A percentile compares a stretch with the other conserved stretches of the same genome.
Evolutionary conservation across 2,797 vertebrate genomes (phyloP).

Genomic region (Danio choprae): DNA sequence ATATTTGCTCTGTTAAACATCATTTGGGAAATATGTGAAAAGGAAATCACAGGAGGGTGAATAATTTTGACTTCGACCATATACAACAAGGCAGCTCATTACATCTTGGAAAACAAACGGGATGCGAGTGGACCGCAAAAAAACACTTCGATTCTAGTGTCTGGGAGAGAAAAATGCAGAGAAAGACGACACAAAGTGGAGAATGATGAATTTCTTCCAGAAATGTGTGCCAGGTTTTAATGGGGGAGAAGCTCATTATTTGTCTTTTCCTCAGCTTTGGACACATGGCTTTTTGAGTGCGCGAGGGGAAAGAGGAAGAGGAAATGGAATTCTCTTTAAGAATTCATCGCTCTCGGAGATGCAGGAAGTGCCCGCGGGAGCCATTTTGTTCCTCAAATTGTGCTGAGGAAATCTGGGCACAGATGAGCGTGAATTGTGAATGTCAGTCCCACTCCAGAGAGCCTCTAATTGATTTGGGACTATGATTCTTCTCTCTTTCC

Average conservation of each 20-base stretch:
- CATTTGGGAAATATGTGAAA: no score
- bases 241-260: conserved; percentile 74
- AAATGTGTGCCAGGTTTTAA: conserved; percentile 71
- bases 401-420: conserved; percentile 34
- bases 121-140: neutral
- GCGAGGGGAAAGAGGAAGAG: conserved; percentile 35
- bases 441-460: conserved; percentile 44
- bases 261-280: conserved; percentile 61
- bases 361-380: conserved; percentile 37
- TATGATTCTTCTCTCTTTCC: neutral
- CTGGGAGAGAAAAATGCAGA: neutral
- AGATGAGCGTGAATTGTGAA: conserved; percentile 20
- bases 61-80: neutral
- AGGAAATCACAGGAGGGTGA: no score
- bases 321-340: conserved; percentile 49
- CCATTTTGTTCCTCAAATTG: conserved; percentile 34
- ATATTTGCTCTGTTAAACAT: no score
- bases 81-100: neutral
- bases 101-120: neutral
- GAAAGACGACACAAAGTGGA: neutral
- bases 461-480: conserved; percentile 42
- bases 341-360: conserved; percentile 44
- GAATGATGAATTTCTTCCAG: neutral
- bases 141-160: neutral
- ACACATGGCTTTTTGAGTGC: conserved; percentile 38